Evolutionary conservation across 1,140 invertebrate species (phyloP), one percentile per base, ranked within the genome.

Genomic region (Drosophila miranda): DNA sequence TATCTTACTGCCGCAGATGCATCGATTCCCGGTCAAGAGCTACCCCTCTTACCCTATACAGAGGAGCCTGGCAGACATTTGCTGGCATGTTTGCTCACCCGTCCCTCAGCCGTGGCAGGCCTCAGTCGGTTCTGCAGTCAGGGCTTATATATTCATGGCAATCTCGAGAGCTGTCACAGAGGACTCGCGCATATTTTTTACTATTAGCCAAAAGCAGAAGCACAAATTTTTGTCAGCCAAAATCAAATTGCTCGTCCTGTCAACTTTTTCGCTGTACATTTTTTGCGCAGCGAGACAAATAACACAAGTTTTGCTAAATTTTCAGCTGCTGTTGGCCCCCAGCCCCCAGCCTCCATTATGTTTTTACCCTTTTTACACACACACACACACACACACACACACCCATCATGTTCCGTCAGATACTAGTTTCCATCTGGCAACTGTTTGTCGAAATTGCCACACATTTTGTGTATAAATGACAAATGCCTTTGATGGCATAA

Each of bases 401-500:
- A 38, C 43, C 30, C 57, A 62, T 72, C 69, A 21, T 60, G 68
- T 16, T 16, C 16, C 67, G 70, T 74, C 71, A 64, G 68, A 74
- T 44, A 26, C 28, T 49, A 48, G 68, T 60, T 72, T 50, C 71
- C 49, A 50, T 53, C 54, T 54, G 67, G 68, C 69, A 72, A 72
- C 70, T 69, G 66, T 75, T 66, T 75, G 61, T 48, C 60, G 55
- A 77, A 84, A 86, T 86, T 86, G 82, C 69, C 81, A 87, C 78
- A 87, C 81, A 86, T 87, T 86, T 87, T 87, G 77, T 73, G 82
- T 74, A 86, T 86, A 86, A 86, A 86, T 87, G 82, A 87, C 82
- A 87, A 87, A 87, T 87, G 82, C 83, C 82, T 88, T 76, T 88
- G 78, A 88, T 87, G 83, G 83, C 78, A 87, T 88, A 87, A 87